A percentile compares a stretch with the other conserved stretches of the same genome.
These are phyloP conservation scores for Axis porcinus DNA, from an alignment of 2,113 vertebrate genomes.

Conservation along the genomic window DNA sequence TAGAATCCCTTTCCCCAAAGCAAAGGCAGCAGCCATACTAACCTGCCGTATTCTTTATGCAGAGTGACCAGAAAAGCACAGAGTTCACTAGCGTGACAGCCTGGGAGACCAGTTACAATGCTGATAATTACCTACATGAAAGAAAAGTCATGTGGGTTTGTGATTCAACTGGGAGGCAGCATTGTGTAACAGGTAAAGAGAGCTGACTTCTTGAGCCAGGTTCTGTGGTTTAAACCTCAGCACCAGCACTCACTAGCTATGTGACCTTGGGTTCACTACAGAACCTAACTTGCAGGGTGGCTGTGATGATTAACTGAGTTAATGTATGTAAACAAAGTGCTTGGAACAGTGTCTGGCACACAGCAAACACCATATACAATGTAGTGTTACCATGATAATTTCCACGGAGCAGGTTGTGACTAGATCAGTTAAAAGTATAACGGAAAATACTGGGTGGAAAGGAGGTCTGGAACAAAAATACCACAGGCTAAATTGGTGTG, in stretches of 20 bases:
- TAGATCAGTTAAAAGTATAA: neutral
- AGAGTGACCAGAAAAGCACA: constrained; percentile 88
- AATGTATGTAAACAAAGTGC: neutral
- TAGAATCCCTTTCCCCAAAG: neutral
- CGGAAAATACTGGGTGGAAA: neutral
- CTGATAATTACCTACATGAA: constrained; percentile 86
- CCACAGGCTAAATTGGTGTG: neutral
- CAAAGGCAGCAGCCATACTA: constrained; percentile 52
- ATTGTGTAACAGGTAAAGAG: neutral
- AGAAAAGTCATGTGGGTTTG: constrained; percentile 5
- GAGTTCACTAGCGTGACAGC: constrained; percentile 90
- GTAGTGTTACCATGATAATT: neutral
- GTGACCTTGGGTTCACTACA: neutral
- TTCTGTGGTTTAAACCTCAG: neutral
- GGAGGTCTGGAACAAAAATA: neutral
- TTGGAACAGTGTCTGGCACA: neutral
- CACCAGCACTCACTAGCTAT: neutral
- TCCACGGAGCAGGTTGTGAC: neutral
- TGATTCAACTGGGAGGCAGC: neutral
- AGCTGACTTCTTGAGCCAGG: neutral
- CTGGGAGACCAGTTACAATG: constrained; percentile 91
- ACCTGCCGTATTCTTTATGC: constrained; percentile 90
- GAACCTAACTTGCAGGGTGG: neutral
- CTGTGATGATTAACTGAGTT: neutral
- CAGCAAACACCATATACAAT: neutral